phyloP scores from a whole-genome alignment of 2,797 vertebrate species.

The Lacerta bilineata region DNA sequence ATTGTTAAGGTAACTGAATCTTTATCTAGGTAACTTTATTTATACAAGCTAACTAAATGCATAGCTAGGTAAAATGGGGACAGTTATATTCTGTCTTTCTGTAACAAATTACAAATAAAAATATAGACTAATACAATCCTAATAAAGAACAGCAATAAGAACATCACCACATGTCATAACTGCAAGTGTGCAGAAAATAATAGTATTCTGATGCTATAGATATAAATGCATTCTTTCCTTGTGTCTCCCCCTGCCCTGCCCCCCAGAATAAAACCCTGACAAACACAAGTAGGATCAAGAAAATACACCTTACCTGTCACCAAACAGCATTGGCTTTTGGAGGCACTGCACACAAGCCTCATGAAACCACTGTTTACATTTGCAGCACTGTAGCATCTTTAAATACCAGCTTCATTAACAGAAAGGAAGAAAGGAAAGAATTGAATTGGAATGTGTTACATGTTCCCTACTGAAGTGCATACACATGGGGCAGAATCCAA shows the following conservation, averaged over 20 bases:
- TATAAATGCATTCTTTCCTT: neutral
- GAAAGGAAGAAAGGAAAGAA: conserved; percentile 49
- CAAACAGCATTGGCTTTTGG: conserved; percentile 97
- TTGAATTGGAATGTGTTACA: conserved; percentile 28
- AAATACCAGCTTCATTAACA: conserved; percentile 91
- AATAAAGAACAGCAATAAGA: neutral
- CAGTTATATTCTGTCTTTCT: neutral
- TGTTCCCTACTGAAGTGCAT: neutral
- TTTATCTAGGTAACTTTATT: neutral
- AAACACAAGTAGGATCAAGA: neutral
- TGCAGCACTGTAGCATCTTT: conserved; percentile 98
- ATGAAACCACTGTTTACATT: conserved; percentile 99
- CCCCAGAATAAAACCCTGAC: neutral
- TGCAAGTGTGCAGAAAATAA: neutral
- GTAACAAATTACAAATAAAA: conserved; percentile 4
- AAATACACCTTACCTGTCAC: conserved; percentile 88
- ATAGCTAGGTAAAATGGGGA: neutral
- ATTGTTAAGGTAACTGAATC: neutral
- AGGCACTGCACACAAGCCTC: conserved; percentile 97
- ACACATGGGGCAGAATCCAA: neutral
- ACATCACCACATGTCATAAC: neutral
- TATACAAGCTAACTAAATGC: neutral
- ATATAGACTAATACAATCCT: neutral
- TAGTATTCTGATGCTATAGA: neutral
- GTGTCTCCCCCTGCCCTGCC: neutral